Percentiles rank a stretch among this genome's conserved stretches.
Evolutionary conservation across 2,113 vertebrate genomes (phyloP).

Genomic region (Oceanites oceanicus): DNA sequence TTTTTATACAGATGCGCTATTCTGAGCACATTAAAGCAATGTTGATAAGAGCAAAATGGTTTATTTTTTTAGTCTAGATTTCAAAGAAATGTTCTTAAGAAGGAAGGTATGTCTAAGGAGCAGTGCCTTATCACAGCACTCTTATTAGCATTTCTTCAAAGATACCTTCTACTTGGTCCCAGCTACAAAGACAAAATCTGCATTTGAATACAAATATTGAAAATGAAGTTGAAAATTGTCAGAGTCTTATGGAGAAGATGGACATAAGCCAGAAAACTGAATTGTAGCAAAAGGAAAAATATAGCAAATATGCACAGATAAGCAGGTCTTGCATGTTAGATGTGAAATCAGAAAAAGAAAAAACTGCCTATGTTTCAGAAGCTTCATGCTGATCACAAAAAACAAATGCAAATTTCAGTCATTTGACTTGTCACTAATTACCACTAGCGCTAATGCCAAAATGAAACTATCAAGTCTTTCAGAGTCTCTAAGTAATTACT

Average conservation of each 20-base stretch:
- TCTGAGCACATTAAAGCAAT: conserved; percentile 38
- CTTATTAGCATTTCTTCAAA: conserved; percentile 64
- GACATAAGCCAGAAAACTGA: neutral
- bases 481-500: neutral
- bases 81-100: conserved; percentile 40
- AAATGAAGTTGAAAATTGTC: conserved; percentile 11
- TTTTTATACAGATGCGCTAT: neutral
- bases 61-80: conserved; percentile 42
- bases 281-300: neutral
- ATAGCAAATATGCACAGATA: neutral
- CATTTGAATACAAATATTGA: conserved; percentile 38
- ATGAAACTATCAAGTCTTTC: neutral
- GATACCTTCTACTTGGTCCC: neutral
- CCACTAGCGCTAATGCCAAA: neutral
- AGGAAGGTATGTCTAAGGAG: conserved; percentile 4
- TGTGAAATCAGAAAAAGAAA: neutral
- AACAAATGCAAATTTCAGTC: neutral
- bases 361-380: neutral
- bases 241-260: neutral
- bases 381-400: neutral
- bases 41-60: conserved; percentile 37
- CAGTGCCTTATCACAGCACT: neutral
- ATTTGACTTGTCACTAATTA: neutral
- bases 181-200: conserved; percentile 55
- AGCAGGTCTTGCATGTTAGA: neutral